phyloP scores from a whole-genome alignment of 1,140 invertebrate genomes.

The Centruroides vittatus region DNA sequence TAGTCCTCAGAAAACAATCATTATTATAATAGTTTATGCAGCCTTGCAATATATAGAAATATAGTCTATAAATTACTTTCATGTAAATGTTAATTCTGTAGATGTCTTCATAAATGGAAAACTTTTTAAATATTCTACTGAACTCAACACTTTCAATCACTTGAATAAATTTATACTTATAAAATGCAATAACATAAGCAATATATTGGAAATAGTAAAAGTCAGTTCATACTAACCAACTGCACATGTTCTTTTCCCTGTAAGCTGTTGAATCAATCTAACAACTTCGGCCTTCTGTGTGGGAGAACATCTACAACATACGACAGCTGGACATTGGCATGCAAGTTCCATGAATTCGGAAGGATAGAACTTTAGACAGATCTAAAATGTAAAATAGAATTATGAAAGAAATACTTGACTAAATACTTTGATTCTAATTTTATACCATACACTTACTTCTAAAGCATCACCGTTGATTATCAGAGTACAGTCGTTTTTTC shows the following conservation, averaged over 20 bases:
- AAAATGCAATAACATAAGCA: neutral
- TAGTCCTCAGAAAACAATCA: too few species aligned
- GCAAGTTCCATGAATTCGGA: conserved; percentile 91
- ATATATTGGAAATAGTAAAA: conserved; percentile 19
- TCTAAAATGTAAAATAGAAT: conserved; percentile 24
- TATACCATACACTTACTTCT: conserved; percentile 43
- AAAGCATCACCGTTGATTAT: conserved; percentile 86
- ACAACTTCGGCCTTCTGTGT: conserved; percentile 98
- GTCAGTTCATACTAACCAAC: conserved; percentile 12
- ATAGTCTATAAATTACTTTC: too few species aligned
- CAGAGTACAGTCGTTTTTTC: conserved; percentile 73
- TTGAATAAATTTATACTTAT: too few species aligned
- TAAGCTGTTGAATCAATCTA: conserved; percentile 70
- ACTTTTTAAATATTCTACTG: too few species aligned
- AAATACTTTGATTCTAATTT: neutral
- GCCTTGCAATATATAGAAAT: too few species aligned
- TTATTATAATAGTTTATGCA: too few species aligned
- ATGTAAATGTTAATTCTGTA: too few species aligned
- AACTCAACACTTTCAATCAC: too few species aligned
- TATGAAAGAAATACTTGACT: neutral
- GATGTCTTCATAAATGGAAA: too few species aligned
- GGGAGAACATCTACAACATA: conserved; percentile 82
- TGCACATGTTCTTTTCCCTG: conserved; percentile 49
- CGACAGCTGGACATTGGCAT: conserved; percentile 81
- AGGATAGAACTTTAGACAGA: conserved; percentile 84